These are phyloP conservation scores for Valencia hispanica DNA, from an alignment of 2,797 vertebrate species.

Conservation along the genomic window DNA sequence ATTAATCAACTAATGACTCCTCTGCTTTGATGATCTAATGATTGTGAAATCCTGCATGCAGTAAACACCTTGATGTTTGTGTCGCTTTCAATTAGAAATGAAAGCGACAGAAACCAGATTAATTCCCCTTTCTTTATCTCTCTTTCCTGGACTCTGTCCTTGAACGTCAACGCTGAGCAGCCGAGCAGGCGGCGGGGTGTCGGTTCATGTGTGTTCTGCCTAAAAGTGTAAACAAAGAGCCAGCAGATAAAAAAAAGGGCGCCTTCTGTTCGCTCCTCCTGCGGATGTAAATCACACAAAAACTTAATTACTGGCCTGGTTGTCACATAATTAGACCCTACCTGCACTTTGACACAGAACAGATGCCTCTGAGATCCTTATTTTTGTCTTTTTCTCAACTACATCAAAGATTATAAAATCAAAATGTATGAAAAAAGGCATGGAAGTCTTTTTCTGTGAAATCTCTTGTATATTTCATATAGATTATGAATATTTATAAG, in stretches of 20 bases:
- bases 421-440: not conserved
- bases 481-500: not conserved
- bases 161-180: conserved; percentile 23
- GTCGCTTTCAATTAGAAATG: conserved; percentile 25
- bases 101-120: conserved; percentile 21
- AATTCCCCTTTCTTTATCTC: not conserved
- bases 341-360: not conserved
- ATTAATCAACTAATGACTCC: conserved; percentile 43
- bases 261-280: conserved; percentile 6
- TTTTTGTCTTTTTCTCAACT: not conserved
- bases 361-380: not conserved
- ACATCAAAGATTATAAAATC: not conserved
- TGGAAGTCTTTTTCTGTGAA: not conserved
- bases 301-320: conserved; percentile 4
- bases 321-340: conserved; percentile 21
- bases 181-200: not conserved
- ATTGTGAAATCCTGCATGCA: conserved; percentile 1
- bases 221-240: conserved; percentile 44
- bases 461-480: not conserved
- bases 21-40: conserved; percentile 26
- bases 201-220: not conserved
- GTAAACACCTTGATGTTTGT: conserved; percentile 17
- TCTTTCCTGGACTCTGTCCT: conserved; percentile 8
- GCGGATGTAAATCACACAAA: conserved; percentile 26
- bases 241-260: conserved; percentile 1